Evolutionary conservation across 2,113 vertebrate genomes (phyloP), one percentile per base, ranked within the genome.

Genomic region (Parotia lawesii): DNA sequence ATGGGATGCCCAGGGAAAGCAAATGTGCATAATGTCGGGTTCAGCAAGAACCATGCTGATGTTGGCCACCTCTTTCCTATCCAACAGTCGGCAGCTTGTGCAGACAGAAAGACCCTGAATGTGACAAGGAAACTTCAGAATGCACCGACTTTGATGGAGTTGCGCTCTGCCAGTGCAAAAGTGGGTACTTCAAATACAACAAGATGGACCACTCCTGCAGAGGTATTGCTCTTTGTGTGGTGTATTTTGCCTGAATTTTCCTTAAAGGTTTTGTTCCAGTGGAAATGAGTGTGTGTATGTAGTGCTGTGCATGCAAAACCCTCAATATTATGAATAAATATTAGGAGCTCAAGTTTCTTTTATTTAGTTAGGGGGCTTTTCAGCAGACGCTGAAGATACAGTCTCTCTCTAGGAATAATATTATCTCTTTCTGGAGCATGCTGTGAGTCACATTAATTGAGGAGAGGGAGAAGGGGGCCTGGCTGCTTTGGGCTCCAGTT

Each of bases 151-250:
- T 89, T 7, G 97, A 97, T 1, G 99, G 99, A 12, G 89, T 98
- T 0, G 97, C 98, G 0, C 90, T 94, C 83, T 99, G 99, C 89
- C 98, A 98, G 90, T 99, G 99, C 98, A 98, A 97, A 47, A 97
- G 97, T 1, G 99, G 99, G 16, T 99, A 99, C 97, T 99, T 99
- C 96, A 99, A 99, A 94, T 99, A 98, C 97, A 98, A 98, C 95
- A 97, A 95, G 47, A 98, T 98, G 50, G 99, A 99, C 93, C 97
- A 98, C 91, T 99, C 98, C 75, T 99, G 99, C 97, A 97, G 98
- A 98, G 99, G 99, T 99, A 97, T 37, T 73, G 71, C 28, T 73
- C 64, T 71, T 74, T 25, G 12, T 14, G 64, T 54, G 12, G 2
- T 2, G 7, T 11, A 15, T 37, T 40, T 90, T n/a, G 16, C 25